Evolutionary conservation across 2,888 invertebrate genomes (phyloP), one percentile per base, ranked within the genome.

Genomic region (Diadegma fenestrale): DNA sequence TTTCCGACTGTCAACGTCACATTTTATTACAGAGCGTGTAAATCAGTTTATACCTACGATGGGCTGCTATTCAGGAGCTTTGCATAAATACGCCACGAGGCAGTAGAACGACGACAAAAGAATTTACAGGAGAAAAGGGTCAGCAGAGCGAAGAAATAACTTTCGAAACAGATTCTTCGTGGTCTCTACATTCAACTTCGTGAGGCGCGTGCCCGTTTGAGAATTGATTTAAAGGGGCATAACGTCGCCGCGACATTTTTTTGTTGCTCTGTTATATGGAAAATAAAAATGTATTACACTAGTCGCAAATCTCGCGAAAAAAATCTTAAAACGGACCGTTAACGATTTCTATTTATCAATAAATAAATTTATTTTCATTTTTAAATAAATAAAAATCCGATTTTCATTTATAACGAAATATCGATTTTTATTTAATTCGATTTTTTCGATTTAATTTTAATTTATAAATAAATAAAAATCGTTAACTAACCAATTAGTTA

Each of bases 131-230:
- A 76, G 43, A 72, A 69, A 80, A 54, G 68, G 22, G 19, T 37
- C 26, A 80, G 26, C 14, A 45, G 61, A 72, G 75, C 58, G 66
- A 82, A 83, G 37, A 68, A 41, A 68, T 14, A 73, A 19, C 37
- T 69, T 19, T 17, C 43, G 12, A 75, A 73, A 73, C 54, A 17
- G 66, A 68, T 37, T 30, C 43, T 41, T 68, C 43, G 4, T 45
- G n/a, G n/a, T 45, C 45, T 6, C 43, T 30, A 43, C 43, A 68
- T 58, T 26, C n/a, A 19, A 30, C 26, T 43, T 43, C 4, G 26
- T 10, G 37, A 37, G 5, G 2, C 30, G 5, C 41, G 10, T 30
- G 58, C 12, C 19, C 61, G 54, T 75, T 75, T 75, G 75, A 75
- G 75, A 68, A 68, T 58, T 58, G 45, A 68, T 58, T 58, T 54